A percentile compares a stretch with the other conserved stretches of the same genome.
These are phyloP conservation scores for Mixornis gularis DNA, from an alignment of 2,113 vertebrate genomes.

Conservation along the genomic window DNA sequence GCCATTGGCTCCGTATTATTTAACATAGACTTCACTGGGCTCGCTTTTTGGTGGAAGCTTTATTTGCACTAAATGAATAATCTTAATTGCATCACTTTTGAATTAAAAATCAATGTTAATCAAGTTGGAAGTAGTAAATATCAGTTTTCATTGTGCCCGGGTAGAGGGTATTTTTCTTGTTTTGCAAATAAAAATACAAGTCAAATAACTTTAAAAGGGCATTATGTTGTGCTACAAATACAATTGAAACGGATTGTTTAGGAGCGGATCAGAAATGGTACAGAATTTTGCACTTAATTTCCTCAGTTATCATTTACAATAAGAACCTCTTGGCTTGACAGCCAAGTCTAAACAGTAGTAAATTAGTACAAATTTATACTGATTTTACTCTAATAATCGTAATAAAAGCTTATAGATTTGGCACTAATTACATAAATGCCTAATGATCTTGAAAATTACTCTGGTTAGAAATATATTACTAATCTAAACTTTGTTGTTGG, in stretches of 20 bases:
- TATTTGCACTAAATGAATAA: conserved; percentile 88
- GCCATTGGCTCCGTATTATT: conserved; percentile 69
- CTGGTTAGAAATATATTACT: conserved; percentile 90
- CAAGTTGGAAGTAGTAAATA: conserved; percentile 79
- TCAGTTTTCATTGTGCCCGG: conserved; percentile 74
- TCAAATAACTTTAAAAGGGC: conserved; percentile 76
- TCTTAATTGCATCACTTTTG: conserved; percentile 88
- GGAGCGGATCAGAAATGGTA: conserved; percentile 82
- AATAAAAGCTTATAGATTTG: conserved; percentile 91
- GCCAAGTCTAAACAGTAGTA: conserved; percentile 90
- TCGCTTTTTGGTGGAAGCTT: conserved; percentile 72
- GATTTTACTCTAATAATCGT: conserved; percentile 92
- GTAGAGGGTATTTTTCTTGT: conserved; percentile 71
- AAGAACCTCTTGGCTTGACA: conserved; percentile 84
- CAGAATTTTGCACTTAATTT: conserved; percentile 92
- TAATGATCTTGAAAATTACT: conserved; percentile 94
- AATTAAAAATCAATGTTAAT: conserved; percentile 95
- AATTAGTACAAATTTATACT: conserved; percentile 93
- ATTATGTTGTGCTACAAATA: conserved; percentile 79
- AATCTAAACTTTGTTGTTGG: conserved; percentile 94
- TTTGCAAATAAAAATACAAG: conserved; percentile 77
- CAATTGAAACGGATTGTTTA: conserved; percentile 82
- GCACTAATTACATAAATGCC: conserved; percentile 93
- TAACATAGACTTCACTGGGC: conserved; percentile 69
- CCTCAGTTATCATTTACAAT: conserved; percentile 91